Percentiles rank a stretch among this genome's conserved stretches.
phyloP scores from a whole-genome alignment of 2,888 invertebrate genomes.

The Rotaria magnacalcarata region DNA sequence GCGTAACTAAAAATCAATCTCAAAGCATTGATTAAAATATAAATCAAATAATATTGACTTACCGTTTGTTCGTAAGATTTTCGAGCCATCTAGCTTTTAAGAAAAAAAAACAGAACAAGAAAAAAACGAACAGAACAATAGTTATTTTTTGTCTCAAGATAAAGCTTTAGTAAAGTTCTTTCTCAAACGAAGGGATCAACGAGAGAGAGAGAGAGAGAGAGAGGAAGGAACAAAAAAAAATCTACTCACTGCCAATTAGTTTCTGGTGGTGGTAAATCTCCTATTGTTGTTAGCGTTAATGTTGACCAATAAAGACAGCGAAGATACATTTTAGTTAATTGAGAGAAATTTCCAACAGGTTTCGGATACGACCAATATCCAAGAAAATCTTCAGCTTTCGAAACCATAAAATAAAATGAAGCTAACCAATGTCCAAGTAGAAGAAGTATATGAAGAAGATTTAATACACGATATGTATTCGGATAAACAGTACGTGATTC shows the following conservation, averaged over 20 bases:
- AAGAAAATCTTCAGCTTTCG: slow-evolving; percentile 64
- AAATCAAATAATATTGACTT: not conserved
- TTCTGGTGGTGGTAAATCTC: slow-evolving; percentile 88
- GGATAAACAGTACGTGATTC: slow-evolving; percentile 91
- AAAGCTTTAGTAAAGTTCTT: not conserved
- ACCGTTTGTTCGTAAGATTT: slow-evolving; percentile 45
- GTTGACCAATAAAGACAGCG: slow-evolving; percentile 95
- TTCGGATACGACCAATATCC: slow-evolving; percentile 62
- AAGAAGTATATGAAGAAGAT: slow-evolving; percentile 85
- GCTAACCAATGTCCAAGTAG: slow-evolving; percentile 95
- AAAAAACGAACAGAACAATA: not conserved
- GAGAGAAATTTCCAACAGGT: slow-evolving; percentile 73
- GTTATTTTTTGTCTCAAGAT: not conserved
- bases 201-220: not conserved
- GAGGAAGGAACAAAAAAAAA: not conserved
- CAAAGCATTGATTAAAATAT: not conserved
- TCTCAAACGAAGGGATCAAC: not conserved
- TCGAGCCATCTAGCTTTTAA: slow-evolving; percentile 43
- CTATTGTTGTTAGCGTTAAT: slow-evolving; percentile 86
- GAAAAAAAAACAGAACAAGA: slow-evolving; percentile 37
- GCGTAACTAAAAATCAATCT: slow-evolving; percentile 27
- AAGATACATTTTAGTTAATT: slow-evolving; percentile 82
- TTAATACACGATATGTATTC: slow-evolving; percentile 88
- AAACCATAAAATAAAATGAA: slow-evolving; percentile 88
- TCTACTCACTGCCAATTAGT: slow-evolving; percentile 86